Evolutionary conservation across 2,888 invertebrate genomes (phyloP).

Genomic region (Machimus atricapillus): DNA sequence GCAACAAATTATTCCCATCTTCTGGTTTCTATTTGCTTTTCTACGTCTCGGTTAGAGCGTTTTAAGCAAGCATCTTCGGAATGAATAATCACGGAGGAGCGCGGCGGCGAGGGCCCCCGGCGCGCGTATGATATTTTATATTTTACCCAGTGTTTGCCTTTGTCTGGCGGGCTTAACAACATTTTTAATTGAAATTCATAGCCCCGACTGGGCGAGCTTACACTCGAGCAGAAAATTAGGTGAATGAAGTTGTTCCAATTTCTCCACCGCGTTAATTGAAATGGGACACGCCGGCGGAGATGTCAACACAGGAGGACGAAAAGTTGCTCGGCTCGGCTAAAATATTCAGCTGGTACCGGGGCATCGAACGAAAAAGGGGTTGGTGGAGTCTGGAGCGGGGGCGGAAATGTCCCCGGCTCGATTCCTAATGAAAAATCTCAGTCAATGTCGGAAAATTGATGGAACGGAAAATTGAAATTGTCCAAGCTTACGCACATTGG

Average conservation of each 20-base stretch:
- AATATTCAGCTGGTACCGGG: neutral
- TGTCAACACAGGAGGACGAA: neutral
- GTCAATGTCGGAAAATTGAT: conserved; percentile 21
- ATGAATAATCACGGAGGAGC: conserved; percentile 6
- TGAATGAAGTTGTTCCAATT: conserved; percentile 18
- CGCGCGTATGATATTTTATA: conserved; percentile 15
- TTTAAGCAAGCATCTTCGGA: conserved; percentile 23
- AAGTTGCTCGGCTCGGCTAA: neutral
- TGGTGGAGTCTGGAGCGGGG: neutral
- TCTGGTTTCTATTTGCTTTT: neutral
- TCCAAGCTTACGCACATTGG: neutral
- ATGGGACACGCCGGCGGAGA: neutral
- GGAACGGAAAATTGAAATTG: conserved; percentile 26
- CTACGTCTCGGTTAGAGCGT: neutral
- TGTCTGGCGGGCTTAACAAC: conserved; percentile 19
- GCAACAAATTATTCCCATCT: conserved; percentile 5
- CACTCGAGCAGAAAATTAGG: conserved; percentile 37
- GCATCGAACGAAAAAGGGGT: neutral
- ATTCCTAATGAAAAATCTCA: conserved; percentile 23
- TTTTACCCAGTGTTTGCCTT: neutral
- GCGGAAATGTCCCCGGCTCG: neutral
- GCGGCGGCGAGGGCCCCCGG: neutral
- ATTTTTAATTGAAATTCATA: conserved; percentile 41
- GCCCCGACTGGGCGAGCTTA: neutral
- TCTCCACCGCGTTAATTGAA: conserved; percentile 15